These are phyloP conservation scores for Schizaphis graminum DNA, from an alignment of 2,888 invertebrate species.

Conservation along the genomic window DNA sequence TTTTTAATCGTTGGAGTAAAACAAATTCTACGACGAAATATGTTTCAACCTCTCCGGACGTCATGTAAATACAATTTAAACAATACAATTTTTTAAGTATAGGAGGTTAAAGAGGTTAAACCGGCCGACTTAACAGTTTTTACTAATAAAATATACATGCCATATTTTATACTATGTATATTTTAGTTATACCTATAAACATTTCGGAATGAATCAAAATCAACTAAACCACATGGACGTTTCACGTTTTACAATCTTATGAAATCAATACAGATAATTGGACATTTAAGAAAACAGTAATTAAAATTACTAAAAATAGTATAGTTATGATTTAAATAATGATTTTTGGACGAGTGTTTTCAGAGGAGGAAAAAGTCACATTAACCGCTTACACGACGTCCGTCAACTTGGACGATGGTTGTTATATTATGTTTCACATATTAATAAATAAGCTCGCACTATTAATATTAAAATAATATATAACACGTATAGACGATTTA, in stretches of 20 bases:
- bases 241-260: neutral
- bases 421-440: neutral
- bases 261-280: neutral
- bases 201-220: neutral
- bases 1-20: neutral
- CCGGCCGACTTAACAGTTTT: neutral
- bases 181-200: neutral
- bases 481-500: neutral
- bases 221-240: neutral
- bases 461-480: neutral
- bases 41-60: neutral
- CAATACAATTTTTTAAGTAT: neutral
- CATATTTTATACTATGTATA: neutral
- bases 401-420: neutral
- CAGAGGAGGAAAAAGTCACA: neutral
- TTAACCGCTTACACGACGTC: neutral
- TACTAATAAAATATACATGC: neutral
- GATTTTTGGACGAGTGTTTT: neutral
- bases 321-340: neutral
- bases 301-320: neutral
- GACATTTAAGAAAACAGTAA: neutral
- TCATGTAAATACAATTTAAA: neutral
- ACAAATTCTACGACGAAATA: neutral
- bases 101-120: neutral
- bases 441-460: neutral